These are phyloP conservation scores for Pluvialis apricaria DNA, from an alignment of 2,113 vertebrate genomes.

Conservation along the genomic window DNA sequence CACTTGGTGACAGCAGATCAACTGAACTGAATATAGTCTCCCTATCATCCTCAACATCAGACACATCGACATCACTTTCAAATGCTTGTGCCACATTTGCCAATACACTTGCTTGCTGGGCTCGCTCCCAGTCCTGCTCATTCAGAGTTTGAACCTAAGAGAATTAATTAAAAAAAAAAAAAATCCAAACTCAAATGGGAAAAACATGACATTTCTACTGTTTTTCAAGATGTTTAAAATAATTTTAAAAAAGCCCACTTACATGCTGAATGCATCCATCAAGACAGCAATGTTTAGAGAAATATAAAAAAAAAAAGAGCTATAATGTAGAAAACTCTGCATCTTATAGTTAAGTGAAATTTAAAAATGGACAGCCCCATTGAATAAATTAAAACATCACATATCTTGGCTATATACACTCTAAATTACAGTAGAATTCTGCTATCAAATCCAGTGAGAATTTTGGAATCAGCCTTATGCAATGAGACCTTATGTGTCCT, in stretches of 20 bases:
- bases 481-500: background rate
- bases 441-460: background rate
- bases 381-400: background rate
- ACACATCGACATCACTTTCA: slow-evolving; percentile 91
- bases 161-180: background rate
- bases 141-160: slow-evolving; percentile 93
- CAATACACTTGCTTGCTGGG: slow-evolving; percentile 94
- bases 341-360: background rate
- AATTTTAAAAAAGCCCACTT: slow-evolving; percentile 30
- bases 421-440: background rate
- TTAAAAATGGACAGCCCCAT: background rate
- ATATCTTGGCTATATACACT: background rate
- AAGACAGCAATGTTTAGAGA: slow-evolving; percentile 57
- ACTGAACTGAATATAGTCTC: slow-evolving; percentile 92
- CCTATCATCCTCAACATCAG: slow-evolving; percentile 89
- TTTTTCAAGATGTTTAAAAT: background rate
- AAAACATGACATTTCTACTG: background rate
- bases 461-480: background rate
- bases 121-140: slow-evolving; percentile 97
- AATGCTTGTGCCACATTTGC: slow-evolving; percentile 96
- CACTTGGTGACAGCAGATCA: slow-evolving; percentile 90
- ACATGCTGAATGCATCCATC: slow-evolving; percentile 73
- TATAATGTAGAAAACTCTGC: background rate
- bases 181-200: background rate
- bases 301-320: background rate